Evolutionary conservation across 2,113 vertebrate species (phyloP), one percentile per base, ranked within the genome.

Genomic region (Syngnathus typhle): DNA sequence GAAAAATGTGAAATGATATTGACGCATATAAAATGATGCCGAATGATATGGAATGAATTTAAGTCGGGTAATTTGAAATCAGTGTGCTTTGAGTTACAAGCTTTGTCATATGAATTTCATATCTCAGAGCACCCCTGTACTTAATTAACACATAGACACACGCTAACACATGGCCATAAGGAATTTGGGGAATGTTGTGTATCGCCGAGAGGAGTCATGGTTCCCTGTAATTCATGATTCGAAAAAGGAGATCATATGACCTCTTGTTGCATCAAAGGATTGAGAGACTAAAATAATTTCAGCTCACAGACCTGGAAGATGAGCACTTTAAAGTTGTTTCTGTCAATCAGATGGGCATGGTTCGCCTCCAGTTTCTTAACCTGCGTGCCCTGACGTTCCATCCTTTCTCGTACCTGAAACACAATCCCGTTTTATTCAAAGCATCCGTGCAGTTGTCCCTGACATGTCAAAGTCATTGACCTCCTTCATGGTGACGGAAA

Each of bases 281-380:
- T n/a, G n/a, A 37, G 10, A 47, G n/a, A 10, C 3, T n/a, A 6
- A 56, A 46, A 51, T 46, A n/a, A 46, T 9, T 46, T 10, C 18
- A 13, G 1, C 44, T 49, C 39, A 39, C 65, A 67, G 0, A 97
- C 97, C 95, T 99, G 96, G 85, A 98, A 99, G 88, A 99, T 96
- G 85, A 98, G 94, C 67, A 99, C 96, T 76, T 93, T 95, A 87
- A 99, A 98, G 85, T 94, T 94, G 86, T 98, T 95, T 32, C 95
- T 89, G 72, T 91, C 88, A 44, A 96, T 89, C 56, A 98, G 92
- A 84, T 98, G 94, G 3, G 92, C 91, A 19, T 98, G 95, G 75
- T 98, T 97, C 21, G 82, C 93, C 89, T 99, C 95, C 76, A 99
- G 75, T 15, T 93, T 92, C 81, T 89, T 93, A 68, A 98, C 95